These are phyloP conservation scores for Stenichneumon culpator DNA, from an alignment of 2,888 invertebrate genomes.

Conservation along the genomic window DNA sequence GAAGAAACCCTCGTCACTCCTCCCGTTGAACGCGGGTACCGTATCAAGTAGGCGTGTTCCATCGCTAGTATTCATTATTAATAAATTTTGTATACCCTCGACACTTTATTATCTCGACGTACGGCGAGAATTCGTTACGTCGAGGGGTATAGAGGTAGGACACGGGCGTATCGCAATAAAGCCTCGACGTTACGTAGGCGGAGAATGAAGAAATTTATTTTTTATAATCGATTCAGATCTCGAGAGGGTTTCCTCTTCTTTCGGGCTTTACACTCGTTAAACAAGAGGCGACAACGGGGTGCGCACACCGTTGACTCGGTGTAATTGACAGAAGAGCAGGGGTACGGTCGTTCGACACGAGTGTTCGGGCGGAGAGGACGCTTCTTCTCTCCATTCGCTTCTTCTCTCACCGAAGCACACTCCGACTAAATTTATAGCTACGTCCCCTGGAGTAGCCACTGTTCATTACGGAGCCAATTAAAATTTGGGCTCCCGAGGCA, in stretches of 20 bases:
- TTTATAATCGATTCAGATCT: constrained; percentile 27
- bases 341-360: constrained; percentile 47
- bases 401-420: constrained; percentile 42
- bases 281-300: constrained; percentile 55
- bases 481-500: constrained; percentile 73
- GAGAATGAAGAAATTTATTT: constrained; percentile 19
- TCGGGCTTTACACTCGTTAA: constrained; percentile 43
- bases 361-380: neutral
- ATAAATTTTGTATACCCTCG: constrained; percentile 55
- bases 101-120: constrained; percentile 38
- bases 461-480: constrained; percentile 74
- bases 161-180: constrained; percentile 5
- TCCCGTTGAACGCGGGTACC: constrained; percentile 5
- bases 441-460: constrained; percentile 65
- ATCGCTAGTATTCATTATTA: constrained; percentile 54
- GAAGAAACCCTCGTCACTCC: constrained; percentile 63
- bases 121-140: constrained; percentile 29
- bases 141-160: neutral
- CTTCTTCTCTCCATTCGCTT: constrained; percentile 24
- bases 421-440: constrained; percentile 69
- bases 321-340: constrained; percentile 53
- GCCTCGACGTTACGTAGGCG: constrained; percentile 33
- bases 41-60: constrained; percentile 62
- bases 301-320: constrained; percentile 40
- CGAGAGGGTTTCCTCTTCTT: constrained; percentile 13